These are phyloP conservation scores for Gallinago undulata DNA, from an alignment of 2,113 vertebrate species.

Conservation along the genomic window DNA sequence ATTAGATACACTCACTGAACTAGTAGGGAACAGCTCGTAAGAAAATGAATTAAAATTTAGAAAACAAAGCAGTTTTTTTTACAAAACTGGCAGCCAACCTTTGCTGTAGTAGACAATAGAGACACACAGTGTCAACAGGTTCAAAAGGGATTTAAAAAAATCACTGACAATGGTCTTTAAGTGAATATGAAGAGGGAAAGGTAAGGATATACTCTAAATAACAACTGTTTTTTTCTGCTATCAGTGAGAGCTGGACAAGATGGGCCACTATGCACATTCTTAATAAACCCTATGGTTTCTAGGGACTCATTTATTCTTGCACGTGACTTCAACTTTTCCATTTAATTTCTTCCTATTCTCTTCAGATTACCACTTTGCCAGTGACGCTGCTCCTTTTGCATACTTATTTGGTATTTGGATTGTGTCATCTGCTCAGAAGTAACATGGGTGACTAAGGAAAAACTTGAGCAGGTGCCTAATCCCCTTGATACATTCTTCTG, in stretches of 20 bases:
- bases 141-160: not conserved
- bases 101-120: not conserved
- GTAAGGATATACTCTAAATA: not conserved
- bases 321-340: accelerated
- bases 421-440: not conserved
- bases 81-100: not conserved
- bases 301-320: not conserved
- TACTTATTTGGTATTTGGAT: not conserved
- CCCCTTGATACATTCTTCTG: not conserved
- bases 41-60: not conserved
- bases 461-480: not conserved
- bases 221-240: not conserved
- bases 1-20: not conserved
- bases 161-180: not conserved
- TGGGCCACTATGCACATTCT: not conserved
- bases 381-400: not conserved
- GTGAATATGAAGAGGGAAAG: not conserved
- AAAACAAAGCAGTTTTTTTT: not conserved
- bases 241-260: not conserved
- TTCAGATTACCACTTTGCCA: not conserved
- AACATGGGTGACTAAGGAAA: not conserved
- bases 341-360: not conserved
- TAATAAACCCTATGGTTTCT: not conserved
- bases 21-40: not conserved
- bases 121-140: not conserved